Conservation (phyloP, 2,113 vertebrate genomes). For the Clarias gariepinus region DNA sequence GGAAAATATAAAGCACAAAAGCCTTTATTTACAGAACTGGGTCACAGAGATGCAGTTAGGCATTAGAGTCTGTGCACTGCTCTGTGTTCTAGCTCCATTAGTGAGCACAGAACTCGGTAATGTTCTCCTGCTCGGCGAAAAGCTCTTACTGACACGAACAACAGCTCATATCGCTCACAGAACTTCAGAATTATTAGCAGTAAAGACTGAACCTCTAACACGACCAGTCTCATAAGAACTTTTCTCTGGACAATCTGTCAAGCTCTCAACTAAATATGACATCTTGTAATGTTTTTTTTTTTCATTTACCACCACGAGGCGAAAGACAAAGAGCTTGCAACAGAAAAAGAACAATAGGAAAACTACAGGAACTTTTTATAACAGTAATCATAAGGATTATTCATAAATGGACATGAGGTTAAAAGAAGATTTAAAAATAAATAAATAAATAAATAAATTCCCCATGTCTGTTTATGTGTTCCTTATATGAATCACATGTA, state of each 20-base stretch:
- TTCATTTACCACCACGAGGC: neutral
- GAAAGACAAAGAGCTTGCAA: neutral
- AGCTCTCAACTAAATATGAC: neutral
- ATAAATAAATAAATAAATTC: too few relatives aligned
- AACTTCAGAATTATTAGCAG: neutral
- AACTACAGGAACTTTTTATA: neutral
- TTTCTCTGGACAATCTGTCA: neutral
- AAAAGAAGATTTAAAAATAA: too few relatives aligned
- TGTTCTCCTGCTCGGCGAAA: neutral
- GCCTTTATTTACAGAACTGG: neutral
- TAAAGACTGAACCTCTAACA: neutral
- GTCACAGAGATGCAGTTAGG: neutral
- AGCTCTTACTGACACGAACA: neutral
- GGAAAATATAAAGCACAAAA: neutral
- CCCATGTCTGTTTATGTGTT: too few relatives aligned
- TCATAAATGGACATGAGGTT: too few relatives aligned
- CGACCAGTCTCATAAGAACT: neutral
- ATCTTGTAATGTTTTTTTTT: neutral
- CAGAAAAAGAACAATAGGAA: neutral
- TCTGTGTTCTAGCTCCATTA: neutral
- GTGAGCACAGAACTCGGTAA: neutral
- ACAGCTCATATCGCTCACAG: neutral
- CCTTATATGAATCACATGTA: neutral
- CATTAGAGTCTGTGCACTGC: neutral
- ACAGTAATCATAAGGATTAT: neutral